Evolutionary conservation across 1,140 invertebrate species (phyloP).

Genomic region (Bombus ignitus): DNA sequence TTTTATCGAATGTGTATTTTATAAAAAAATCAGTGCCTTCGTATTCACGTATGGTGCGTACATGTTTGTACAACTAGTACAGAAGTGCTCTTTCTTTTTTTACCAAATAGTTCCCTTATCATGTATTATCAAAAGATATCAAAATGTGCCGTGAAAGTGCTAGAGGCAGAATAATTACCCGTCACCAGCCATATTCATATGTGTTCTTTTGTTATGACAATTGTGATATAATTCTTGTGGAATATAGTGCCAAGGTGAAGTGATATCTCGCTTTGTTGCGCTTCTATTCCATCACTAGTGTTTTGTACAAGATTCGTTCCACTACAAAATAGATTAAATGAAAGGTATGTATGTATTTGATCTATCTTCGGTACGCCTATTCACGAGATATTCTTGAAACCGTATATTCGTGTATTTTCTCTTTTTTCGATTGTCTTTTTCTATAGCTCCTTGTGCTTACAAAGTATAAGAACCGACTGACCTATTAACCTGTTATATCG

Average conservation of each 20-base stretch:
- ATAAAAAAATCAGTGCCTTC: slow-evolving; percentile 68
- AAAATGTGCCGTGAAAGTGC: slow-evolving; percentile 74
- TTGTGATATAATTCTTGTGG: slow-evolving; percentile 70
- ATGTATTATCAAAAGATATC: slow-evolving; percentile 65
- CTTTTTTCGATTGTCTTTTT: slow-evolving; percentile 24
- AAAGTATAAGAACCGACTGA: slow-evolving; percentile 31
- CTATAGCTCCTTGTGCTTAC: background rate
- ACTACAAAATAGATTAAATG: slow-evolving; percentile 69
- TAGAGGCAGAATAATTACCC: slow-evolving; percentile 63
- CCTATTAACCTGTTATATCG: slow-evolving; percentile 53
- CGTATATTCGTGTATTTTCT: slow-evolving; percentile 21
- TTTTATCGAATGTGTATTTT: slow-evolving; percentile 71
- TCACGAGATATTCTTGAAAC: slow-evolving; percentile 45
- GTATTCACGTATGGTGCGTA: slow-evolving; percentile 29
- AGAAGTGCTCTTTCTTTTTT: slow-evolving; percentile 38
- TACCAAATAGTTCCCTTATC: slow-evolving; percentile 44
- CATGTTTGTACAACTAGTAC: slow-evolving; percentile 33
- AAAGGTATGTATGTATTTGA: slow-evolving; percentile 67
- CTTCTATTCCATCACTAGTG: slow-evolving; percentile 2
- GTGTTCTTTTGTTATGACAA: slow-evolving; percentile 74
- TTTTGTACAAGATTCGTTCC: slow-evolving; percentile 40
- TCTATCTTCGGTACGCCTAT: slow-evolving; percentile 31
- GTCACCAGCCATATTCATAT: slow-evolving; percentile 70
- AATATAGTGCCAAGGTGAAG: slow-evolving; percentile 52
- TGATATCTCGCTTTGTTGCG: slow-evolving; percentile 47